Conservation (phyloP, 1,140 invertebrate species). For the Vollenhovia emeryi region DNA sequence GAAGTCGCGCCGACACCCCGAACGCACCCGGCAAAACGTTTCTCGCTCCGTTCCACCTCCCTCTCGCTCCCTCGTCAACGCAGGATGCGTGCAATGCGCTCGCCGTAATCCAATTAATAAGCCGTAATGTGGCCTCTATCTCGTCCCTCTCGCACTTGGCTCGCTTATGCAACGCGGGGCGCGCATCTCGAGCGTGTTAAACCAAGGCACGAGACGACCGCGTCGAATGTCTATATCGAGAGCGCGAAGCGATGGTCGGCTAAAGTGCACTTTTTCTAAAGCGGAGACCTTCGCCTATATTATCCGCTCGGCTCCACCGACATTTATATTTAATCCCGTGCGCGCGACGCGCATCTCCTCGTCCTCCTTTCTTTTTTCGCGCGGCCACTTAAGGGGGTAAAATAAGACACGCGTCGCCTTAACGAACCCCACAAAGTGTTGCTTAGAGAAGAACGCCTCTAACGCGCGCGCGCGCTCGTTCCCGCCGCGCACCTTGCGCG, state of each 20-base stretch:
- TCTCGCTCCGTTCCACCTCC: background rate
- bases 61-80: background rate
- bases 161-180: slow-evolving; percentile 29
- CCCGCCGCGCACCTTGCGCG: slow-evolving; percentile 46
- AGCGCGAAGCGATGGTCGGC: background rate
- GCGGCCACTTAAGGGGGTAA: slow-evolving; percentile 34
- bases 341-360: background rate
- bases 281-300: slow-evolving; percentile 43
- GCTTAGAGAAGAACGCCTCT: slow-evolving; percentile 31
- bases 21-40: background rate
- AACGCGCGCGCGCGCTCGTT: background rate
- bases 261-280: slow-evolving; percentile 5
- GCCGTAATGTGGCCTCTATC: background rate
- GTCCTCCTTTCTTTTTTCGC: background rate
- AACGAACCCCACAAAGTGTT: slow-evolving; percentile 37
- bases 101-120: slow-evolving; percentile 14
- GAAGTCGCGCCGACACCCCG: background rate
- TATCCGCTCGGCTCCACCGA: slow-evolving; percentile 11
- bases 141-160: background rate
- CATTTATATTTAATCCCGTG: slow-evolving; percentile 54
- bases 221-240: slow-evolving; percentile 21
- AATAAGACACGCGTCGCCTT: slow-evolving; percentile 40
- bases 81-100: slow-evolving; percentile 9
- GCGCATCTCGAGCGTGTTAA: slow-evolving; percentile 5
- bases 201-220: slow-evolving; percentile 17